phyloP scores from a whole-genome alignment of 2,797 vertebrate genomes.

The Notolabrus celidotus region DNA sequence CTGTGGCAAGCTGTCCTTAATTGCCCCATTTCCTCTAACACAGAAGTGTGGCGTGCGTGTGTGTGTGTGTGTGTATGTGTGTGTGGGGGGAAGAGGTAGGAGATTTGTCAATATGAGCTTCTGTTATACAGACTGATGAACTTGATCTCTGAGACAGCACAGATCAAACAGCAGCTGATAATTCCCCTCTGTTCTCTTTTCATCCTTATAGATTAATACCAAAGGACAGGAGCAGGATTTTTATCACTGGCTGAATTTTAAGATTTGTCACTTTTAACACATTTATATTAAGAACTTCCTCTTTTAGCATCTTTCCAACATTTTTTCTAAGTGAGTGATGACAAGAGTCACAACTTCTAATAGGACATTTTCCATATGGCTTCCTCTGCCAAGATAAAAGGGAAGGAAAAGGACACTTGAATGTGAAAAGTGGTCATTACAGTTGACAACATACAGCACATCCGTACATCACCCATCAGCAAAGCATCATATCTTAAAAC shows the following conservation, averaged over 20 bases:
- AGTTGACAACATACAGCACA: constrained; percentile 26
- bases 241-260: constrained; percentile 33
- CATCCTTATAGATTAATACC: constrained; percentile 32
- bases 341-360: constrained; percentile 10
- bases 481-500: constrained; percentile 18
- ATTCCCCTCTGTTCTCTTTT: constrained; percentile 14
- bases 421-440: constrained; percentile 20
- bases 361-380: constrained; percentile 33
- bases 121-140: constrained; percentile 71
- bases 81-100: constrained; percentile 44
- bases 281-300: constrained; percentile 35
- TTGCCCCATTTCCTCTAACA: constrained; percentile 88
- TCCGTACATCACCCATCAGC: constrained; percentile 19
- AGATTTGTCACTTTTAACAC: constrained; percentile 39
- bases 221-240: constrained; percentile 14
- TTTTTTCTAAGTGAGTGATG: constrained; percentile 23
- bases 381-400: constrained; percentile 25
- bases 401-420: constrained; percentile 30
- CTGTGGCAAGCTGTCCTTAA: constrained; percentile 88
- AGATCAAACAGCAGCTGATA: constrained; percentile 22
- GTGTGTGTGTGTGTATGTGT: constrained; percentile 6
- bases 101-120: constrained; percentile 81
- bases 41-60: constrained; percentile 67
- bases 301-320: not conserved
- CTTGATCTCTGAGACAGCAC: constrained; percentile 30